phyloP scores from a whole-genome alignment of 64 coral and sea anemone species.

The Acropora tenuis region DNA sequence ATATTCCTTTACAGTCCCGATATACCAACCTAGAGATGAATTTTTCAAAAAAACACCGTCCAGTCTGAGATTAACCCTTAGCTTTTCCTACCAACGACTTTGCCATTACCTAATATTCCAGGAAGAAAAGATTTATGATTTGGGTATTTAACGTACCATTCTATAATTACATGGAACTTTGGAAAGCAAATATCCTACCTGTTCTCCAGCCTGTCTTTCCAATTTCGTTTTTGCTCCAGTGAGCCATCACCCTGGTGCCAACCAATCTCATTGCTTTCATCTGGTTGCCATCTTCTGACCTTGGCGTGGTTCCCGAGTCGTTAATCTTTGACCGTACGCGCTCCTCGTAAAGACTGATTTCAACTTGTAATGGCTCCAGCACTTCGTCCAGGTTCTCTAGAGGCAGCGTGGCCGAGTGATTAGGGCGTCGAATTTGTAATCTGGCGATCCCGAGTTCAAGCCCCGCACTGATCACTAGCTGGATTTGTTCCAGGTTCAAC shows the following conservation, averaged over 20 bases:
- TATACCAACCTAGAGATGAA: conserved; percentile 28
- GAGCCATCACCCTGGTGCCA: conserved; percentile 31
- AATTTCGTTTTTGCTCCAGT: conserved; percentile 41
- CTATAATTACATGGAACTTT: neutral
- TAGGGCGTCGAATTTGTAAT: neutral
- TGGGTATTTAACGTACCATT: conserved; percentile 2
- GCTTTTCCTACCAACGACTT: neutral
- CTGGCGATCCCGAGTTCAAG: too few species aligned
- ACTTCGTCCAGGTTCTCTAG: conserved; percentile 41
- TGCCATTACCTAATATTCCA: neutral
- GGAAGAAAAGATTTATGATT: neutral
- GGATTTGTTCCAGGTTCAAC: too few species aligned
- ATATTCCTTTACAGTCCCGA: conserved; percentile 8
- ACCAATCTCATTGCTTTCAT: conserved; percentile 21
- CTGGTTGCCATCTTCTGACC: neutral
- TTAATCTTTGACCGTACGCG: neutral
- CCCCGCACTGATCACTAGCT: too few species aligned
- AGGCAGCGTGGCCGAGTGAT: neutral
- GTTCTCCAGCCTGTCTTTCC: conserved; percentile 34
- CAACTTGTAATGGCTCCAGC: neutral
- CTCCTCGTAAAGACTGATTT: neutral
- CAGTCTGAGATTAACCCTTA: conserved; percentile 1
- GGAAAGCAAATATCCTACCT: conserved; percentile 6
- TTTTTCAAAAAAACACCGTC: conserved; percentile 12
- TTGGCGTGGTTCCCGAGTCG: neutral